phyloP scores from a whole-genome alignment of 2,113 vertebrate genomes.

The Melozone crissalis region DNA sequence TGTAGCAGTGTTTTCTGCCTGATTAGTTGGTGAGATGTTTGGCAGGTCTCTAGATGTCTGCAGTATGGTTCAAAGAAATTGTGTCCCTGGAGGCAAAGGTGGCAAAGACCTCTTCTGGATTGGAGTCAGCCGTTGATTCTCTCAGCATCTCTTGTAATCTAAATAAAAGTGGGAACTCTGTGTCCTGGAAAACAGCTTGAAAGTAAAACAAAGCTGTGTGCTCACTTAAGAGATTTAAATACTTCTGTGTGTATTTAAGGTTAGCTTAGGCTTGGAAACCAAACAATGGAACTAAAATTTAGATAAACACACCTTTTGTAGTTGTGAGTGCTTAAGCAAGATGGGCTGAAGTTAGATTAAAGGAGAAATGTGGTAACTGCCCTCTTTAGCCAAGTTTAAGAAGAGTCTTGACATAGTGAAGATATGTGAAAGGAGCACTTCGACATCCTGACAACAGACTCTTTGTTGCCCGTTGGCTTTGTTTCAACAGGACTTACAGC shows the following conservation, averaged over 20 bases:
- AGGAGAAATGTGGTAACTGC: background rate
- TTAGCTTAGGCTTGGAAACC: background rate
- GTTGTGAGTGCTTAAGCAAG: background rate
- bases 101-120: background rate
- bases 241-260: background rate
- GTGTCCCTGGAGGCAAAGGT: background rate
- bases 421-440: constrained; percentile 34
- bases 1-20: background rate
- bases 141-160: background rate
- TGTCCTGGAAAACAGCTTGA: background rate
- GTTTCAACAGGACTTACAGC: constrained; percentile 58
- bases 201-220: background rate
- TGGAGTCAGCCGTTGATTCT: background rate
- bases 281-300: background rate
- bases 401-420: constrained; percentile 36
- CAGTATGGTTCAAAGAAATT: background rate
- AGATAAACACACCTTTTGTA: background rate
- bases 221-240: background rate
- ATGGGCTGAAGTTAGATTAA: background rate
- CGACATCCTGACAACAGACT: constrained; percentile 43
- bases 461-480: constrained; percentile 62
- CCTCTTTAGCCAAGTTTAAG: constrained; percentile 16
- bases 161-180: background rate
- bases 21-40: background rate
- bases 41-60: background rate